Evolutionary conservation across 2,113 vertebrate genomes (phyloP).

Genomic region (Notothenia coriiceps): DNA sequence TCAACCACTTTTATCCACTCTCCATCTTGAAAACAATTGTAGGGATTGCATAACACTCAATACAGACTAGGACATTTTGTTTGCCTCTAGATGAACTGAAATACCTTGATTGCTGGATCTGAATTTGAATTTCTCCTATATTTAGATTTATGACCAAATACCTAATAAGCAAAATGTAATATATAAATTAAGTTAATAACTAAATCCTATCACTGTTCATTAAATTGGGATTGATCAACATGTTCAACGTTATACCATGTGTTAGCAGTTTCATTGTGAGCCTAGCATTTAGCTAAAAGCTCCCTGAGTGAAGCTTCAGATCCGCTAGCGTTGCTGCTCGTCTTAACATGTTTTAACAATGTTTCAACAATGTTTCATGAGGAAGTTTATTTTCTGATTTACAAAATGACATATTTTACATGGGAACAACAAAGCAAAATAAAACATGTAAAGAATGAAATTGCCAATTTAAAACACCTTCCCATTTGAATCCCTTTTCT

Average conservation of each 20-base stretch:
- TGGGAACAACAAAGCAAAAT: no score
- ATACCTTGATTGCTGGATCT: background rate
- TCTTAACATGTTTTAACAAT: background rate
- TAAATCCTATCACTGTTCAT: no score
- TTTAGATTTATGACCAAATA: background rate
- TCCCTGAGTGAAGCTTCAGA: background rate
- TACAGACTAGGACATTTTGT: background rate
- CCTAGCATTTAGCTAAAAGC: background rate
- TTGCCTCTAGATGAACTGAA: background rate
- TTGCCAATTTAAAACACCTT: background rate
- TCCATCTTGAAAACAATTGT: background rate
- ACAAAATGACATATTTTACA: no score
- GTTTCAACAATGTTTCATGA: background rate
- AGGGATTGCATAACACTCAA: background rate
- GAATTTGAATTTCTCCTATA: background rate
- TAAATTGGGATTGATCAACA: no score
- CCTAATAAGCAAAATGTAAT: background rate
- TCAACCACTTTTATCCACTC: background rate
- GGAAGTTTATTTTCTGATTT: background rate
- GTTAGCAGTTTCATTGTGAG: background rate
- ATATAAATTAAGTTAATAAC: background rate
- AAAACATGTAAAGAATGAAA: no score
- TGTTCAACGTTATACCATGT: no score
- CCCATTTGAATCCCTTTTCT: no score
- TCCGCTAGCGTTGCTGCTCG: background rate